A percentile compares a stretch with the other conserved stretches of the same genome.
phyloP scores from a whole-genome alignment of 2,888 invertebrate genomes.

The Phalera bucephala region DNA sequence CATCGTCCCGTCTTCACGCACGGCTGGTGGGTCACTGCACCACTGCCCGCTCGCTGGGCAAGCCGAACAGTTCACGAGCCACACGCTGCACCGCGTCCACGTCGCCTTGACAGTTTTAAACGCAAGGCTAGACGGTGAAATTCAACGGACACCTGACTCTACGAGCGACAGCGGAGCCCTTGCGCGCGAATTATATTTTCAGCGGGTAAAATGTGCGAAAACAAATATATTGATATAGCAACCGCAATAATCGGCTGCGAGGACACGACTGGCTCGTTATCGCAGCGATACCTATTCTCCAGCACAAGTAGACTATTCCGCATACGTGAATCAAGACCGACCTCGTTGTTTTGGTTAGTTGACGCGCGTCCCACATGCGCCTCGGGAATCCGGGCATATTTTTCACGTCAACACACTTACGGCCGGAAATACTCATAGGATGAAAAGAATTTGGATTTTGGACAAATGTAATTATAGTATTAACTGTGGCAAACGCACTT shows the following conservation, averaged over 20 bases:
- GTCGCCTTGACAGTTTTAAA: constrained; percentile 55
- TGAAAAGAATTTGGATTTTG: constrained; percentile 12
- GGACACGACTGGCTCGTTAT: constrained; percentile 78
- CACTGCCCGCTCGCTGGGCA: constrained; percentile 45
- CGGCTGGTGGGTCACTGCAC: constrained; percentile 76
- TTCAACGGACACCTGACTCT: constrained; percentile 31
- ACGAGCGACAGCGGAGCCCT: constrained; percentile 35
- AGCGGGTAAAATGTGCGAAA: constrained; percentile 40
- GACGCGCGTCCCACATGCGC: constrained; percentile 67
- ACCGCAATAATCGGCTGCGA: constrained; percentile 78
- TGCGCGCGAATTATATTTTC: constrained; percentile 39
- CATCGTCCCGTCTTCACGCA: constrained; percentile 78
- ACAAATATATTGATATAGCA: constrained; percentile 57
- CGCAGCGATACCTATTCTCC: constrained; percentile 72
- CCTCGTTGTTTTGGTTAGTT: constrained; percentile 68
- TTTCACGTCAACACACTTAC: constrained; percentile 42
- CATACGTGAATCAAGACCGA: constrained; percentile 62
- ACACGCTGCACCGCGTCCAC: constrained; percentile 34
- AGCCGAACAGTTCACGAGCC: constrained; percentile 43
- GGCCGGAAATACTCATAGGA: constrained; percentile 17
- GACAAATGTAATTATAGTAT: no score
- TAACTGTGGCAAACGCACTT: no score
- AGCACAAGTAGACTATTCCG: constrained; percentile 60
- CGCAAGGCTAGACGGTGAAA: constrained; percentile 43
- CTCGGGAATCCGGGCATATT: constrained; percentile 44